These are phyloP conservation scores for Tiliqua scincoides DNA, from an alignment of 2,113 vertebrate genomes.

Conservation along the genomic window DNA sequence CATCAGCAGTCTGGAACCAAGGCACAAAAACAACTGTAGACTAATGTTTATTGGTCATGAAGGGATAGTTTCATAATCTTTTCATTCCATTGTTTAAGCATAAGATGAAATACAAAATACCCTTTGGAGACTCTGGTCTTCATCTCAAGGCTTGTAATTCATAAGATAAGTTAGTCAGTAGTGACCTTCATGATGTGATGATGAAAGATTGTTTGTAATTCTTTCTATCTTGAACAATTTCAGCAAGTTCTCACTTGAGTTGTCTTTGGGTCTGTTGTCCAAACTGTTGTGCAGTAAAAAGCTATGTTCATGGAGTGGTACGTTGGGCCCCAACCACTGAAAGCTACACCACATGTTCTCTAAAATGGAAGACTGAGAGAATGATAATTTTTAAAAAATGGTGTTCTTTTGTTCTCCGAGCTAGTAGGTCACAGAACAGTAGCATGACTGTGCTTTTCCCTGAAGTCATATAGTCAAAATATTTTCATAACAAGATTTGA, in stretches of 20 bases:
- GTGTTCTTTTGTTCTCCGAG: neutral
- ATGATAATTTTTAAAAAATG: neutral
- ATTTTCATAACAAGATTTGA: neutral
- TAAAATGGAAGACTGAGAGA: neutral
- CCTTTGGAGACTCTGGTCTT: neutral
- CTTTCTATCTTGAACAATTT: neutral
- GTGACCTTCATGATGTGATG: neutral
- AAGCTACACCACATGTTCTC: neutral
- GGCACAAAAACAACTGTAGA: constrained; percentile 1
- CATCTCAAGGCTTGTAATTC: constrained; percentile 8
- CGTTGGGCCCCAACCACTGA: neutral
- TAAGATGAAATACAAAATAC: neutral
- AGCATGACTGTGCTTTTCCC: neutral
- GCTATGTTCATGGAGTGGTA: no score
- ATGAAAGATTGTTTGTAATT: constrained; percentile 4
- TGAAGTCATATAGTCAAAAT: neutral
- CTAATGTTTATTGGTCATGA: constrained; percentile 25
- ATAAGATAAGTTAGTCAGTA: constrained; percentile 3
- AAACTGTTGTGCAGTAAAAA: neutral
- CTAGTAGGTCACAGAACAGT: neutral
- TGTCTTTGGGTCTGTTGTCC: neutral
- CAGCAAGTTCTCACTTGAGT: neutral
- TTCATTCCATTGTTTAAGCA: constrained; percentile 4
- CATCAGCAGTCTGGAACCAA: constrained; percentile 17
- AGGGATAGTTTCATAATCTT: neutral